Evolutionary conservation across 2,888 invertebrate species (phyloP).

Genomic region (Lottia scabra): DNA sequence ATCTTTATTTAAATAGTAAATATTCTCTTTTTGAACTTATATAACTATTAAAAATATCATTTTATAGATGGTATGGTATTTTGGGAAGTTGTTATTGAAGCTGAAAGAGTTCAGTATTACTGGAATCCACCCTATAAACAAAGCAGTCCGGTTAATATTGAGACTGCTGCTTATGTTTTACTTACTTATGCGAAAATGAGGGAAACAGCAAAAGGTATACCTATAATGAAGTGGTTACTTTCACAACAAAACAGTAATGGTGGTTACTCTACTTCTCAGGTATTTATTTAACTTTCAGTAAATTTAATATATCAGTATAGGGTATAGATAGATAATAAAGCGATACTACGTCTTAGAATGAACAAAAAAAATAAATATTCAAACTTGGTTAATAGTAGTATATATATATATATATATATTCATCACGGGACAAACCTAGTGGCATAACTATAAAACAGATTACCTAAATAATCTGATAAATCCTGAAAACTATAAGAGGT

Average conservation of each 20-base stretch:
- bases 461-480: no score
- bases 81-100: not conserved
- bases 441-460: no score
- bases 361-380: no score
- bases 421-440: no score
- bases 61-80: not conserved
- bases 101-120: constrained; percentile 12
- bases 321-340: no score
- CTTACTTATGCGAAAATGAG: constrained; percentile 52
- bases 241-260: constrained; percentile 64
- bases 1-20: not conserved
- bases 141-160: constrained; percentile 57
- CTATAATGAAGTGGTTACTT: constrained; percentile 66
- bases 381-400: no score
- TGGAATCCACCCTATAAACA: constrained; percentile 46
- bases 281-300: constrained; percentile 22
- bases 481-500: no score
- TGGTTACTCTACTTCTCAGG: constrained; percentile 68
- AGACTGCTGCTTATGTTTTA: constrained; percentile 68
- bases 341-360: no score
- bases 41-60: no score
- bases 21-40: no score
- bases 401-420: no score
- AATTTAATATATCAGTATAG: no score
- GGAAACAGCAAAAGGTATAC: constrained; percentile 48